Evolutionary conservation across 2,113 vertebrate species (phyloP).

Genomic region (Malurus alboscapulatus): DNA sequence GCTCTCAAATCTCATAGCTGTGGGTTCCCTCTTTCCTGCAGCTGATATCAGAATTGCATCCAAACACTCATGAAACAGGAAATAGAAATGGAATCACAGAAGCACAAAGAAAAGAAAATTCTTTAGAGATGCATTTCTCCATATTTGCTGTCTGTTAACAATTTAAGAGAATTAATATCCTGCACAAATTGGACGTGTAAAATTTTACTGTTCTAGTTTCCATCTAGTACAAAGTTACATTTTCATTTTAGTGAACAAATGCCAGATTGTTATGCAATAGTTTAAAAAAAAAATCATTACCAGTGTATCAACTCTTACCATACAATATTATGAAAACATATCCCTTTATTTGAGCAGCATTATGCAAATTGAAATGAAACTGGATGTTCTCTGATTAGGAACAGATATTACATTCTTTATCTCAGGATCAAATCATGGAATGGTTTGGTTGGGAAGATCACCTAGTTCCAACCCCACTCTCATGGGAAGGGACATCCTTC

Average conservation of each 20-base stretch:
- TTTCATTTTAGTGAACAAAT: background rate
- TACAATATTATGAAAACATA: background rate
- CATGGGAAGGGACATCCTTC: background rate
- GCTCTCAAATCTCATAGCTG: background rate
- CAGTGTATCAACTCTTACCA: background rate
- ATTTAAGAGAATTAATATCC: background rate
- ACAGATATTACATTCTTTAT: background rate
- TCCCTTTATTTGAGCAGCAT: background rate
- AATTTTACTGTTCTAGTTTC: background rate
- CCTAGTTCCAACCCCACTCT: fast-evolving
- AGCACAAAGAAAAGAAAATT: background rate
- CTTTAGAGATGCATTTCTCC: background rate
- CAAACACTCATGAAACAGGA: background rate
- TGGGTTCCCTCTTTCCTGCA: background rate
- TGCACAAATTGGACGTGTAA: background rate
- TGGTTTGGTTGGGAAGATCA: background rate
- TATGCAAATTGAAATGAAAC: background rate
- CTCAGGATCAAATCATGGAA: background rate
- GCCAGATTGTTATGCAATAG: background rate
- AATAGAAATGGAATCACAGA: background rate
- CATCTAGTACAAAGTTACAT: background rate
- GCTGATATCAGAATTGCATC: background rate
- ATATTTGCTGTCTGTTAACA: background rate
- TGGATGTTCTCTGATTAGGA: background rate
- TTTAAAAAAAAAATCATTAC: background rate